Evolutionary conservation across 1,140 invertebrate species (phyloP).

Genomic region (Contarinia nasturtii): DNA sequence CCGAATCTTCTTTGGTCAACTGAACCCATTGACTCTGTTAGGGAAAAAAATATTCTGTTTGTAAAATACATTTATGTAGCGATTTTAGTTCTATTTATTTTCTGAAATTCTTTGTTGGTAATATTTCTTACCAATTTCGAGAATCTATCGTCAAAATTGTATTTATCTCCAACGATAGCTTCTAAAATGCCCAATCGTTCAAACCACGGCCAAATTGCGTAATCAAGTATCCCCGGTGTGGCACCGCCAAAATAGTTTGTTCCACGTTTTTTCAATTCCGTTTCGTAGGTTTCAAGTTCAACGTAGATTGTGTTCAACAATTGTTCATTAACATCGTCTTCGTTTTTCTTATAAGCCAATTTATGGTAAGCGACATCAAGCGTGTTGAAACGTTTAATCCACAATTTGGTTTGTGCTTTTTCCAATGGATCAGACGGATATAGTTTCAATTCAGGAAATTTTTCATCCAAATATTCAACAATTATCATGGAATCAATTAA

Average conservation of each 20-base stretch:
- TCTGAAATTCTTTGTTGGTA: not conserved
- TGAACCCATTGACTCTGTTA: constrained; percentile 44
- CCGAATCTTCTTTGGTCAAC: constrained; percentile 46
- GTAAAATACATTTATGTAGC: not conserved
- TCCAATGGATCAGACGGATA: constrained; percentile 49
- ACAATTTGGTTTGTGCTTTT: constrained; percentile 61
- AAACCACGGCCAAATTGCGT: constrained; percentile 82
- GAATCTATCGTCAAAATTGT: constrained; percentile 18
- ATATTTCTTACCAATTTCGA: constrained; percentile 15
- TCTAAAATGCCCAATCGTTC: constrained; percentile 33
- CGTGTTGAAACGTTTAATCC: constrained; percentile 43
- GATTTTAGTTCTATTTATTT: not conserved
- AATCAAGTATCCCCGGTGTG: constrained; percentile 49
- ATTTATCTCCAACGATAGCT: constrained; percentile 16
- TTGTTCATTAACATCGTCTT: constrained; percentile 6
- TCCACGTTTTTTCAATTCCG: constrained; percentile 37
- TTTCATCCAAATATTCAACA: constrained; percentile 70
- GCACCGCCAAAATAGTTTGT: constrained; percentile 46
- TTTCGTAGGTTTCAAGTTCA: constrained; percentile 42
- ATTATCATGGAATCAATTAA: constrained; percentile 67
- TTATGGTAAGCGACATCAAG: constrained; percentile 16
- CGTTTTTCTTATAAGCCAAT: constrained; percentile 13
- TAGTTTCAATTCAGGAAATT: constrained; percentile 43
- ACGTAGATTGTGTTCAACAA: constrained; percentile 14
- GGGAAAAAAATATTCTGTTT: too few relatives aligned